Base-by-base conservation (phyloP, 1,140 invertebrate species). In the Drosophila trapezifrons region DNA sequence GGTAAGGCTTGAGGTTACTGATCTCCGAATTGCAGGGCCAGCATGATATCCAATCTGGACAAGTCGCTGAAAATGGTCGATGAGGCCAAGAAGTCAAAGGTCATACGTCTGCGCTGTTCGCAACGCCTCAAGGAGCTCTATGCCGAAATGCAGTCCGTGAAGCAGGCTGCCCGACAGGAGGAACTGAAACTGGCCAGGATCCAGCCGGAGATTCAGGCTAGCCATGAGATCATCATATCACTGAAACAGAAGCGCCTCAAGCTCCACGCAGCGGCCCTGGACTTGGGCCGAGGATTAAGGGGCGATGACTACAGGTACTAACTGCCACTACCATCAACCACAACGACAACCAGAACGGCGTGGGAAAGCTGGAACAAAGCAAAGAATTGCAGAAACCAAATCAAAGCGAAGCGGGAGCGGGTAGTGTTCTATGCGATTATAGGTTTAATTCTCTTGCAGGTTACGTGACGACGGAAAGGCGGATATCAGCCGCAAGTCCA, bases 271-370 rank as follows among this genome's bases (percentile, higher is more conserved):
- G 83, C 84, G 8, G 89, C 91, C 13, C 63, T 80, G 73, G 80
- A 87, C 27, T 52, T 91, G 55, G 90, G 90, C 54, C 89, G 76
- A 57, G 78, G 73, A 62, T 52, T 91, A 15, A 69, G 69, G 35
- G 90, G 90, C 67, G 56, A 76, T 20, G 79, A 91, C 69, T 91
- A 91, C 81, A 91, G 90, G 90, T 91, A 82, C 73, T 80, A 74
- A 58, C 45, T 55, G 37, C 27, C 60, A 74, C 62, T 45, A 66
- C 22, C 45, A 67, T 69, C 65, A 64, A 73, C 40, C 29, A 60
- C 65, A 82, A 51, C 71, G 57, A 65, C 75, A 62, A 73, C 65
- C 60, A 74, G 58, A 73, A 67, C 27, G 55, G 52, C 64, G 64
- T 71, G 76, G 80, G 70, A 70, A 67, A 57, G 59, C 64, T 77